Evolutionary conservation across 2,888 invertebrate species (phyloP).

Genomic region (Dysmachus trigonus): DNA sequence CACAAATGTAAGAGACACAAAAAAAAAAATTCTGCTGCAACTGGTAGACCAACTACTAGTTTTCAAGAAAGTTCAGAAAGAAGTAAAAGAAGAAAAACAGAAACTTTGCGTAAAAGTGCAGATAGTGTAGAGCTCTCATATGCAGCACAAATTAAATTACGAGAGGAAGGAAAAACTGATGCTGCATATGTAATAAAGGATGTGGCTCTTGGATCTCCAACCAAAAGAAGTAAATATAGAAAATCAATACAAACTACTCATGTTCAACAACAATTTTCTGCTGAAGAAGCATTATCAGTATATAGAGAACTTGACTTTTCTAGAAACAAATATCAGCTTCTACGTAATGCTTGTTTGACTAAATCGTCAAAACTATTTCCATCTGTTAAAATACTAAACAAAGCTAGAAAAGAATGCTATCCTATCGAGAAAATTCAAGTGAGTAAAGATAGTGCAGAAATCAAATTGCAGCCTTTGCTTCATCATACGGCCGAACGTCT

Average conservation of each 20-base stretch:
- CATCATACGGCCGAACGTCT: not conserved
- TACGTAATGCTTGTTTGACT: not conserved
- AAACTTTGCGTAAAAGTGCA: not conserved
- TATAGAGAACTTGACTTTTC: not conserved
- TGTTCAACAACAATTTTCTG: not conserved
- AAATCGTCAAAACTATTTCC: not conserved
- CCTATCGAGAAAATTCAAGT: not conserved
- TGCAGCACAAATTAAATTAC: constrained; percentile 23
- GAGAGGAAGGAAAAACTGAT: not conserved
- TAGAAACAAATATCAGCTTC: not conserved
- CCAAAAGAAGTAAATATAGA: not conserved
- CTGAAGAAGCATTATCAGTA: not conserved
- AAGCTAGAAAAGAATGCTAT: not conserved
- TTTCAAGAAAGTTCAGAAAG: not conserved
- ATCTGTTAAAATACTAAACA: not conserved
- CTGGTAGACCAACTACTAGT: not conserved
- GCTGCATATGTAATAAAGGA: constrained; percentile 14
- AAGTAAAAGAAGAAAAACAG: not conserved
- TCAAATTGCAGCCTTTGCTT: not conserved
- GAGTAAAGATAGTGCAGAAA: not conserved
- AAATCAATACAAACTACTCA: not conserved
- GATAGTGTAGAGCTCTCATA: constrained; percentile 9
- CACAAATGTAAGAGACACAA: not conserved
- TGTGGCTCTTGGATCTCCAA: not conserved
- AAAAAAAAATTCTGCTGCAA: not conserved